A percentile compares a stretch with the other conserved stretches of the same genome.
Evolutionary conservation across 2,113 vertebrate species (phyloP).

Genomic region (Drymodes brunneopygia): DNA sequence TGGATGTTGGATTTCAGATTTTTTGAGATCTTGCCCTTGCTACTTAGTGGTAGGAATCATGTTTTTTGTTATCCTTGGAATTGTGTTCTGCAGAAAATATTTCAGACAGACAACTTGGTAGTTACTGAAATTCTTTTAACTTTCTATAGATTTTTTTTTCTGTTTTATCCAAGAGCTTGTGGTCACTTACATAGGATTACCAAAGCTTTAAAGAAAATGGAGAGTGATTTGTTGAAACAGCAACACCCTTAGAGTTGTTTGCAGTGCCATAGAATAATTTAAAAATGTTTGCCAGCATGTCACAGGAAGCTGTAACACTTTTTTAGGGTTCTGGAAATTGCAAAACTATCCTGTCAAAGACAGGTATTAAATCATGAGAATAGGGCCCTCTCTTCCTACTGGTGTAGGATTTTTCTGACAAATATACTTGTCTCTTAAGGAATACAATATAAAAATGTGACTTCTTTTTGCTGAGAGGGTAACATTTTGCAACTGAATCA

Average conservation of each 20-base stretch:
- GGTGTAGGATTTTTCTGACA: neutral
- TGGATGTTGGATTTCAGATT: neutral
- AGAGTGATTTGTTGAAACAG: neutral
- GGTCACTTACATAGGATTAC: neutral
- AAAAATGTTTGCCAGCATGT: neutral
- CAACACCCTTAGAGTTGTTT: neutral
- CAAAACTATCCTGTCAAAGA: neutral
- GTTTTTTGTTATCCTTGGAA: conserved; percentile 28
- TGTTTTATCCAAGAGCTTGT: neutral
- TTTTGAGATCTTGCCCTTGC: neutral
- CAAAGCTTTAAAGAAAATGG: neutral
- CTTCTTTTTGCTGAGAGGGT: neutral
- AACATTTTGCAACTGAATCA: neutral
- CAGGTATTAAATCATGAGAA: neutral
- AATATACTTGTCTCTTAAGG: neutral
- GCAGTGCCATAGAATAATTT: neutral
- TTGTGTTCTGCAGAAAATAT: neutral
- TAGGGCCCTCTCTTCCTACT: neutral
- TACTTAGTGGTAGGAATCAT: neutral
- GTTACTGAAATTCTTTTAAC: conserved; percentile 17
- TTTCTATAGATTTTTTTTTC: neutral
- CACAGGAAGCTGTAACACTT: neutral
- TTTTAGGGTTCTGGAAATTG: neutral
- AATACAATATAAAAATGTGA: neutral
- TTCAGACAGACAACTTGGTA: neutral